Evolutionary conservation across 2,888 invertebrate species (phyloP).

Genomic region (Euspilapteryx auroguttella): DNA sequence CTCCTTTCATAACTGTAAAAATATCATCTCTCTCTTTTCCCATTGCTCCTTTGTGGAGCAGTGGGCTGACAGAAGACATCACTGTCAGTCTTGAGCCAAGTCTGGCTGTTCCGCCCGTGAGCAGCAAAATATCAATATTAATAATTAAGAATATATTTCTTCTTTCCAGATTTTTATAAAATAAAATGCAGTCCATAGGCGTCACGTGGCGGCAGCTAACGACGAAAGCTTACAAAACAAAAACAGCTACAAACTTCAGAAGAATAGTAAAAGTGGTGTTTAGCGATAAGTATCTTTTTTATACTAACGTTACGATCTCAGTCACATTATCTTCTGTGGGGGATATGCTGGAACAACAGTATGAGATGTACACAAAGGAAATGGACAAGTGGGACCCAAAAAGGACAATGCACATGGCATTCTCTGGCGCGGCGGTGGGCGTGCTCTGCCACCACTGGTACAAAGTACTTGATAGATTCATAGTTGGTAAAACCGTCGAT

Average conservation of each 20-base stretch:
- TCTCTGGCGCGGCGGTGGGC: constrained; percentile 80
- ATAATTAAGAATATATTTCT: no score
- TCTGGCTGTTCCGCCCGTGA: no score
- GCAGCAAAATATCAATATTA: no score
- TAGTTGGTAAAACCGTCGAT: constrained; percentile 71
- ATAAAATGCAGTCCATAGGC: constrained; percentile 27
- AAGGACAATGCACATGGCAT: constrained; percentile 77
- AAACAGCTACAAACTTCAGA: no score
- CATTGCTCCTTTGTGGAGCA: no score
- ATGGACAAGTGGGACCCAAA: constrained; percentile 60
- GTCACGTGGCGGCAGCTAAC: constrained; percentile 32
- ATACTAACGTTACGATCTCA: constrained; percentile 83
- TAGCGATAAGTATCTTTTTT: constrained; percentile 70
- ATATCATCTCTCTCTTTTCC: no score
- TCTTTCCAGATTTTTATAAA: constrained; percentile 21
- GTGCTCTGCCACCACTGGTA: constrained; percentile 90
- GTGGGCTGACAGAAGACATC: no score
- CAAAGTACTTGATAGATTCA: constrained; percentile 70
- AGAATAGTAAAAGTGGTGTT: constrained; percentile 50
- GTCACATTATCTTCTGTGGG: constrained; percentile 76
- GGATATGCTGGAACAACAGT: constrained; percentile 81
- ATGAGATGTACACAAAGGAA: constrained; percentile 70
- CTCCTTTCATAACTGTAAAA: no score
- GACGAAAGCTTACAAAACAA: constrained; percentile 17
- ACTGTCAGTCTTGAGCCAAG: no score